Base-by-base conservation (phyloP, 2,888 invertebrate genomes). In the Drosophila cracens region DNA sequence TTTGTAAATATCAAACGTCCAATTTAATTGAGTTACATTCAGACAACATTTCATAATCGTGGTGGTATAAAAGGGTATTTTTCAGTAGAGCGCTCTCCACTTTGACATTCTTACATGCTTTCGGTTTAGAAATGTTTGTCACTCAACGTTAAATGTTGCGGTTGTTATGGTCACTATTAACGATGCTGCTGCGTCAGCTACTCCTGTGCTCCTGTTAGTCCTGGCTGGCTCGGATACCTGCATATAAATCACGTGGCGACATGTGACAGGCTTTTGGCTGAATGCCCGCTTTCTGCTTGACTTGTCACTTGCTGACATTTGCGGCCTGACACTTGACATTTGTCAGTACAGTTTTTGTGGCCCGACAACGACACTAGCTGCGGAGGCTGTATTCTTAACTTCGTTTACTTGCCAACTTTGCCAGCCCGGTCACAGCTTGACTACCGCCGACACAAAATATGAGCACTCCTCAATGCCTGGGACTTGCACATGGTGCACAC, bases 271-370 rank as follows among this genome's bases (percentile, higher is more conserved):
- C 25, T 80, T 82, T 83, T 82, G 82, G 83, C 81, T 78, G 83
- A 59, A 66, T 81, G 75, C 81, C 78, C 70, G 62, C 69, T 59
- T 29, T 64, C 73, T 74, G 81, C 84, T 79, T 79, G 78, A 78
- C 82, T 78, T 82, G 84, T 83, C 84, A 83, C 80, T 83, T 70
- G 83, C 76, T 83, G 84, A 83, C 83, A 83, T 82, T 81, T 83
- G 83, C 84, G 84, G 83, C 80, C 82, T 76, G 83, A 83, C 83
- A 84, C 83, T 84, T 78, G 83, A 82, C 84, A 80, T 83, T 83
- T 81, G 84, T 74, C 79, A 59, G 63, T 70, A 67, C 74, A 66
- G 48, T 74, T 78, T 71, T 56, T 52, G 43, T 58, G 31, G 52
- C 43, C 53, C 58, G 21, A 40, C 54, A 25, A 18, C 36, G 53